A percentile compares a stretch with the other conserved stretches of the same genome.
phyloP scores from a whole-genome alignment of 1,140 invertebrate genomes.

The Drosophila elegans region DNA sequence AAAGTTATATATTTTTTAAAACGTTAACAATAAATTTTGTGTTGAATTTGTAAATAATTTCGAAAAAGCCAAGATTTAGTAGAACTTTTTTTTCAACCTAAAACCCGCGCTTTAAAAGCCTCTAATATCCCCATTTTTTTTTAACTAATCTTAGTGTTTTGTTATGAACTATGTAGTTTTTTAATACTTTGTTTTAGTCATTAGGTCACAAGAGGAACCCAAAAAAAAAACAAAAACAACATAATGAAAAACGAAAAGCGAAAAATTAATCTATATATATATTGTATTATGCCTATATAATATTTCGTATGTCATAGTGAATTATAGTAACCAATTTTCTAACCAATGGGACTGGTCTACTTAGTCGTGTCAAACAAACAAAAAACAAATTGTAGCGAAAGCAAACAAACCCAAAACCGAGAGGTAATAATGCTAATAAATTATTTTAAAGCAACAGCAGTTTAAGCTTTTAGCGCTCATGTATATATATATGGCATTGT shows the following conservation, averaged over 20 bases:
- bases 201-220: conserved; percentile 66
- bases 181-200: conserved; percentile 71
- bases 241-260: conserved; percentile 15
- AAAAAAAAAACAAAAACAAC: conserved; percentile 17
- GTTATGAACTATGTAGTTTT: conserved; percentile 72
- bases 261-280: conserved; percentile 29
- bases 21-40: conserved; percentile 22
- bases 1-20: conserved; percentile 58
- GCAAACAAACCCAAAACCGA: conserved; percentile 42
- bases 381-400: conserved; percentile 21
- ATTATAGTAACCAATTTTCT: conserved; percentile 80
- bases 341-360: conserved; percentile 83
- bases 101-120: conserved; percentile 14
- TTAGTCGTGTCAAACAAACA: conserved; percentile 72
- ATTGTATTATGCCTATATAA: conserved; percentile 45
- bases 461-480: conserved; percentile 30
- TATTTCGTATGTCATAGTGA: conserved; percentile 65
- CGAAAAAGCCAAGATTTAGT: conserved; percentile 23
- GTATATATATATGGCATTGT: conserved; percentile 49
- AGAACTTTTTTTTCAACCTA: conserved; percentile 34
- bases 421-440: conserved; percentile 66
- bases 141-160: conserved; percentile 67
- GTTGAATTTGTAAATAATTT: conserved; percentile 66
- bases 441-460: conserved; percentile 53
- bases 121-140: conserved; percentile 37